Base-by-base conservation (phyloP, 2,888 invertebrate species). In the Brachynemurus nebulosus region DNA sequence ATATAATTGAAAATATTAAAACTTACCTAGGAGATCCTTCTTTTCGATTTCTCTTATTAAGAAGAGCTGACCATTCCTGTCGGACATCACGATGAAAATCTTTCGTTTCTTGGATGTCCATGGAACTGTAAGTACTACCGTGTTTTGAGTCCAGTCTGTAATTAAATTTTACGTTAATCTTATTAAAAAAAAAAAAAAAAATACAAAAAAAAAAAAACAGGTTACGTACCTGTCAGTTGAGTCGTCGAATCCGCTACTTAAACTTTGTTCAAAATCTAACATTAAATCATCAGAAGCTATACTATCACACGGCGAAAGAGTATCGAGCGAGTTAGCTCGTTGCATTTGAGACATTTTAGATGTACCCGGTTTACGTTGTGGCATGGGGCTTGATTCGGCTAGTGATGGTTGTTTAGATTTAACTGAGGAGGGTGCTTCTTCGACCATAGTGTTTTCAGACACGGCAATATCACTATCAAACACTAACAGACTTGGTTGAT, bases 211-310 rank as follows among this genome's bases (percentile, higher is more conserved):
- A 45, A 33, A 37, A 40, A 27, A 43, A 42, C n/a, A n/a, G n/a
- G n/a, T n/a, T n/a, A 51, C 51, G 50, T 57, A 60, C 60, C 57
- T 59, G 52, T 65, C 64, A 67, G 69, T 70, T 66, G 68, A 68
- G 66, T 64, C 72, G 65, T 63, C 72, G 64, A 56, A 65, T 61
- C 62, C 63, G 49, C 63, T 65, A 42, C 61, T 61, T 44, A 62
- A 62, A 47, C 63, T 65, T 33, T 59, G 69, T 52, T 88, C 86
- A 56, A 80, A 86, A 65, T 89, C 88, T 74, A 86, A 76, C 78
- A 89, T 89, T 48, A 88, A 71, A 63, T 89, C 89, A 57, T 89
- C 89, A 4, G 86, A 88, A 33, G 84, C 83, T 46, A 89, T 78
- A 52, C 88, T 88, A 52, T 81, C 80, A 55, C 80, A 81, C 2